Evolutionary conservation across 2,888 invertebrate species (phyloP).

Genomic region (Willowsia nigromaculata): DNA sequence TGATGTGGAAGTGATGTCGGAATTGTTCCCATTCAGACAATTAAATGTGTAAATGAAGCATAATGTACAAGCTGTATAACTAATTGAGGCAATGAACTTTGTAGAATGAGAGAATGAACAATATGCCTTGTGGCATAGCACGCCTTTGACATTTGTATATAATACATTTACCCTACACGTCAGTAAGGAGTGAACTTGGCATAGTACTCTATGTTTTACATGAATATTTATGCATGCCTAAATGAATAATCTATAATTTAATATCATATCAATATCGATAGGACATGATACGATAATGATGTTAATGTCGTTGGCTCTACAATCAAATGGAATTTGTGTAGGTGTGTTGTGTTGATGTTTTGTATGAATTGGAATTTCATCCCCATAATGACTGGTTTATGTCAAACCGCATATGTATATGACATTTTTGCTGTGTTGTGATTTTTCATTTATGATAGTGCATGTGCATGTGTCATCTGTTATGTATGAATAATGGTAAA

Average conservation of each 20-base stretch:
- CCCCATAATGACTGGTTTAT: too few relatives aligned
- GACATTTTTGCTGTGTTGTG: background rate
- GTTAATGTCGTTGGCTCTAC: too few relatives aligned
- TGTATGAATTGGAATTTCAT: too few relatives aligned
- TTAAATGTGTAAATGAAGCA: constrained; percentile 50
- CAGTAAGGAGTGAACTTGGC: too few relatives aligned
- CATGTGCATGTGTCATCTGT: background rate
- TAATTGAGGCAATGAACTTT: constrained; percentile 47
- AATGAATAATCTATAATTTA: background rate
- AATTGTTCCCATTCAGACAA: constrained; percentile 23
- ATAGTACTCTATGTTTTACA: too few relatives aligned
- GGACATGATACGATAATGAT: too few relatives aligned
- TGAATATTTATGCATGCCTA: background rate
- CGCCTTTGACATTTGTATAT: background rate
- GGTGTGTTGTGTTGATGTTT: background rate
- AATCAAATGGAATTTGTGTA: too few relatives aligned
- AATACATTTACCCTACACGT: too few relatives aligned
- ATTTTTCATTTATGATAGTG: background rate
- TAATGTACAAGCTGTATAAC: background rate
- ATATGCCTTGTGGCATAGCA: too few relatives aligned
- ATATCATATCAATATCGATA: background rate
- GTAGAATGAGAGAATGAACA: background rate
- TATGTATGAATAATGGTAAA: background rate
- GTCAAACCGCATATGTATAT: too few relatives aligned
- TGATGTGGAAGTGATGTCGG: background rate